Evolutionary conservation across 2,888 invertebrate genomes (phyloP).

Genomic region (Carabus problematicus): DNA sequence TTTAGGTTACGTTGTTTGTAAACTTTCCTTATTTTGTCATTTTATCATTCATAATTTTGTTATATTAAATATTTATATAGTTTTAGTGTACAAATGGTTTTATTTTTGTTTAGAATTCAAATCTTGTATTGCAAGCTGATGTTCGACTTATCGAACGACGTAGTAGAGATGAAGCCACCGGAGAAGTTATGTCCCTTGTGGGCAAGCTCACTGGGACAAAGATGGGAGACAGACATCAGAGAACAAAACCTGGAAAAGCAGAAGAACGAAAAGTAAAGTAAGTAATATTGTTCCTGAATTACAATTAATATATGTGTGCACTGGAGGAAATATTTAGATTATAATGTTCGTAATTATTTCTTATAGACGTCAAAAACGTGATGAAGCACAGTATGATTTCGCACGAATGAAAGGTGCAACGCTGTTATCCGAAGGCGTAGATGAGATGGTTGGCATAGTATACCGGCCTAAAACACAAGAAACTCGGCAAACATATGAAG

Average conservation of each 20-base stretch:
- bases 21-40: slow-evolving; percentile 8
- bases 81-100: slow-evolving; percentile 35
- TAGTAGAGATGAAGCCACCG: slow-evolving; percentile 98
- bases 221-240: slow-evolving; percentile 96
- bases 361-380: slow-evolving; percentile 80
- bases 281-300: slow-evolving; percentile 55
- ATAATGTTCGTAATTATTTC: not conserved
- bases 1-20: slow-evolving; percentile 48
- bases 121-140: slow-evolving; percentile 99
- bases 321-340: too few species aligned
- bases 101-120: slow-evolving; percentile 84
- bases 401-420: slow-evolving; percentile 89
- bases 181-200: slow-evolving; percentile 95
- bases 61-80: slow-evolving; percentile 33
- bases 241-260: slow-evolving; percentile 91
- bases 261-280: slow-evolving; percentile 94
- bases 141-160: slow-evolving; percentile 95
- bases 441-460: slow-evolving; percentile 92
- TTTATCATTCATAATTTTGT: slow-evolving; percentile 15
- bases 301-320: too few species aligned
- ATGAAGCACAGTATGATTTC: slow-evolving; percentile 92
- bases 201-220: slow-evolving; percentile 88
- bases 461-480: slow-evolving; percentile 98
- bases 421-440: slow-evolving; percentile 84
- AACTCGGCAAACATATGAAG: slow-evolving; percentile 96